Conservation (phyloP, 2,888 invertebrate species). For the Octonoba sinensis region DNA sequence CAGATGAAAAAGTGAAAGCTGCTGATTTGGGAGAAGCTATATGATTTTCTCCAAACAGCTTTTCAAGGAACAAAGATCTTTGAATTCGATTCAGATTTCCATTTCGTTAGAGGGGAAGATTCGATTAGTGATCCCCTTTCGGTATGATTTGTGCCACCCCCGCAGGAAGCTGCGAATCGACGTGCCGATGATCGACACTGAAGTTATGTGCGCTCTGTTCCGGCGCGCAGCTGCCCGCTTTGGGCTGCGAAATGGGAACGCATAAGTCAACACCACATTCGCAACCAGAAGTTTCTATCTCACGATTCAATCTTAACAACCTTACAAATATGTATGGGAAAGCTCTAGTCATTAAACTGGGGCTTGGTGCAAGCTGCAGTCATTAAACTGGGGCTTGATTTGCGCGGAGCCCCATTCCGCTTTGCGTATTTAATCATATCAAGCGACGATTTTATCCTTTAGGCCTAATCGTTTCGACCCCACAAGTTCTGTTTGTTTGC, state of each 20-base stretch:
- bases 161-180: not conserved
- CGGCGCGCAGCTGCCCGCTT: constrained; percentile 11
- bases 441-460: constrained; percentile 50
- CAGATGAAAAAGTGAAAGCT: too few relatives aligned
- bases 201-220: not conserved
- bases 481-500: constrained; percentile 34
- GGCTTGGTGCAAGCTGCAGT: constrained; percentile 21
- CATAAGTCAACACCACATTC: constrained; percentile 38
- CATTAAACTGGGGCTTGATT: constrained; percentile 32
- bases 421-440: constrained; percentile 39
- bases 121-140: too few relatives aligned
- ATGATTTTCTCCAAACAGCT: too few relatives aligned
- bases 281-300: constrained; percentile 40
- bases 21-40: too few relatives aligned
- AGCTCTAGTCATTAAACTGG: constrained; percentile 38
- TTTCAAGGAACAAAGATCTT: too few relatives aligned
- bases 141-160: too few relatives aligned
- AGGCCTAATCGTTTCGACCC: constrained; percentile 28
- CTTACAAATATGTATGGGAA: constrained; percentile 42
- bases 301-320: constrained; percentile 56
- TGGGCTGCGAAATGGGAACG: constrained; percentile 34
- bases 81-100: too few relatives aligned
- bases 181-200: constrained; percentile 11
- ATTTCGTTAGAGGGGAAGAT: too few relatives aligned
- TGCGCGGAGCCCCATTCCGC: constrained; percentile 20